phyloP scores from a whole-genome alignment of 2,797 vertebrate genomes.

The Carcharodon carcharias region DNA sequence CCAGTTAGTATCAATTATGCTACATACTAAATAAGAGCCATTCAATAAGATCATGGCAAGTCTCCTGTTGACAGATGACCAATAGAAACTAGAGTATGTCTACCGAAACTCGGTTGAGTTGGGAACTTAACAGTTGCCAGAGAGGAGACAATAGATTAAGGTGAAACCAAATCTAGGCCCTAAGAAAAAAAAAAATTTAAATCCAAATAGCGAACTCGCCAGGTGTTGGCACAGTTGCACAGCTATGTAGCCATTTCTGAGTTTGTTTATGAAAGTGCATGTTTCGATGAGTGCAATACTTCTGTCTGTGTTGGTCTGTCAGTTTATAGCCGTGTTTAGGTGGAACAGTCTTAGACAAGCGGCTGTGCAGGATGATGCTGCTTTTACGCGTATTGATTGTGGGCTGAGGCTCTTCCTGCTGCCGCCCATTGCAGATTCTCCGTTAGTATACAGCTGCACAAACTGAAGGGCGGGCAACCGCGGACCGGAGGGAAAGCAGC shows the following conservation, averaged over 20 bases:
- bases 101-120: not conserved
- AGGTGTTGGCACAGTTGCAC: not conserved
- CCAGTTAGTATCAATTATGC: no score
- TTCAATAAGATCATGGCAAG: no score
- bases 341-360: not conserved
- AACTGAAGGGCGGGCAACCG: not conserved
- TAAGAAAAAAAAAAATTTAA: not conserved
- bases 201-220: not conserved
- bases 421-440: not conserved
- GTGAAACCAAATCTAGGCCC: not conserved
- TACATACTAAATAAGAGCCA: no score
- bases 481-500: not conserved
- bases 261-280: not conserved
- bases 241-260: not conserved
- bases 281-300: not conserved
- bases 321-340: not conserved
- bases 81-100: not conserved
- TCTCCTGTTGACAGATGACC: not conserved
- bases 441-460: not conserved
- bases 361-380: not conserved
- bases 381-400: not conserved
- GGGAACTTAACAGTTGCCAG: not conserved
- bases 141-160: not conserved
- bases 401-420: not conserved
- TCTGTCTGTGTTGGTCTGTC: not conserved